Evolutionary conservation across 2,797 vertebrate species (phyloP).

Genomic region (Micropoecilia bifurca): DNA sequence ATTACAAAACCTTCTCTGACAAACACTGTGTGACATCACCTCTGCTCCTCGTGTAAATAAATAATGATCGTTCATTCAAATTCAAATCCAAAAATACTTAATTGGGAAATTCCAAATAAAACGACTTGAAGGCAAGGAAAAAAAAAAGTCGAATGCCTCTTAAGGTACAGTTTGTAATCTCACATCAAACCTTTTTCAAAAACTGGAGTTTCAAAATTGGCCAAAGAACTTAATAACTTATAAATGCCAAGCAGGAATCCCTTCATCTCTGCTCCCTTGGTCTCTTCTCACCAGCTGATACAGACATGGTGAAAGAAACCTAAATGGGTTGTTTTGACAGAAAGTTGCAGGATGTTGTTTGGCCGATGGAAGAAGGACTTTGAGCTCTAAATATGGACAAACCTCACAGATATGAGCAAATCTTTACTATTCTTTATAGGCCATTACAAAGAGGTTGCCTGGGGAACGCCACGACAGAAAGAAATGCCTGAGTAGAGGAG

Average conservation of each 20-base stretch:
- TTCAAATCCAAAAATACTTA: too few relatives aligned
- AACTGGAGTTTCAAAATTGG: background rate
- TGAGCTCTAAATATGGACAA: background rate
- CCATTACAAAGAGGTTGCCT: constrained; percentile 80
- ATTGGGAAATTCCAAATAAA: too few relatives aligned
- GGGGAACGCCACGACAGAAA: constrained; percentile 73
- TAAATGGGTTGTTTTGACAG: constrained; percentile 27
- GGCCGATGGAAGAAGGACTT: constrained; percentile 30
- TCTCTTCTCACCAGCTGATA: constrained; percentile 33
- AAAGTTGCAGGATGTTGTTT: constrained; percentile 30
- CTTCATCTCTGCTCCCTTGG: background rate
- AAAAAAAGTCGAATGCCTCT: background rate
- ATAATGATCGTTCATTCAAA: background rate
- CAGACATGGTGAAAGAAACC: constrained; percentile 21
- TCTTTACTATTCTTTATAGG: constrained; percentile 75
- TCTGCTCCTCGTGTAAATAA: background rate
- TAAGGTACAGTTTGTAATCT: background rate
- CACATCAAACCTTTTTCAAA: background rate
- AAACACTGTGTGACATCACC: background rate
- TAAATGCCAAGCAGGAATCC: background rate
- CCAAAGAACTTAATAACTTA: background rate
- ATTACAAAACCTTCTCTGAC: background rate
- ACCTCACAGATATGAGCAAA: constrained; percentile 46
- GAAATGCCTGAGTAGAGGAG: constrained; percentile 69
- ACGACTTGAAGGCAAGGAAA: background rate